phyloP scores from a whole-genome alignment of 30 jellyfish, hydroid and myxozoan species.

The Morbakka virulenta region DNA sequence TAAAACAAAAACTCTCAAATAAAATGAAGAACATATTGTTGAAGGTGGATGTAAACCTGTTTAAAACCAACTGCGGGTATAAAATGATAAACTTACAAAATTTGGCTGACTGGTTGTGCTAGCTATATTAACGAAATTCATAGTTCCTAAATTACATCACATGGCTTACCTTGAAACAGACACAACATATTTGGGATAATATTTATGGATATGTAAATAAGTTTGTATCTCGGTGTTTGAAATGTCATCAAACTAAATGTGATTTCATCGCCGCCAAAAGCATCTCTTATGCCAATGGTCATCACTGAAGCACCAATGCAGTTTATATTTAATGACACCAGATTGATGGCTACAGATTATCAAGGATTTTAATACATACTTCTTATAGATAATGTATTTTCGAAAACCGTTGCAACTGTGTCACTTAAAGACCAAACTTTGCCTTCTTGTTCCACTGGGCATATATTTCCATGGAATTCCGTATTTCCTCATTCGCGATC shows the following conservation, averaged over 20 bases:
- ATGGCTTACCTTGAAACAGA: slow-evolving; percentile 4
- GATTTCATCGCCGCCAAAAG: background rate
- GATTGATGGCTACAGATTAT: background rate
- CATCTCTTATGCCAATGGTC: background rate
- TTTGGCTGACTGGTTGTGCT: slow-evolving; percentile 27
- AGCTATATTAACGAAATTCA: background rate
- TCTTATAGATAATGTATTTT: slow-evolving; percentile 4
- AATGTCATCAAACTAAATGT: slow-evolving; percentile 8
- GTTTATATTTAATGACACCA: no score
- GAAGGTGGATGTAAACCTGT: background rate
- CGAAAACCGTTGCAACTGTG: background rate
- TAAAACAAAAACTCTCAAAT: background rate
- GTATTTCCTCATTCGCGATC: background rate
- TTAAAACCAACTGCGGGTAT: background rate
- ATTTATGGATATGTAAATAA: background rate
- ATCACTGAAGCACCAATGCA: slow-evolving; percentile 13
- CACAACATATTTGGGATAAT: slow-evolving; percentile 19
- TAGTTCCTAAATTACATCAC: background rate
- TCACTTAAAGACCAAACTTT: slow-evolving; percentile 4
- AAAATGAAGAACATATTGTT: background rate
- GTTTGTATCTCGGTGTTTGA: background rate
- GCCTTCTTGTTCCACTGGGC: background rate
- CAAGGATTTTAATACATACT: background rate
- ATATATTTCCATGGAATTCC: slow-evolving; percentile 3
- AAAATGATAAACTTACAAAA: slow-evolving; percentile 8